These are phyloP conservation scores for Trachurus trachurus DNA, from an alignment of 2,797 vertebrate genomes.

Conservation along the genomic window DNA sequence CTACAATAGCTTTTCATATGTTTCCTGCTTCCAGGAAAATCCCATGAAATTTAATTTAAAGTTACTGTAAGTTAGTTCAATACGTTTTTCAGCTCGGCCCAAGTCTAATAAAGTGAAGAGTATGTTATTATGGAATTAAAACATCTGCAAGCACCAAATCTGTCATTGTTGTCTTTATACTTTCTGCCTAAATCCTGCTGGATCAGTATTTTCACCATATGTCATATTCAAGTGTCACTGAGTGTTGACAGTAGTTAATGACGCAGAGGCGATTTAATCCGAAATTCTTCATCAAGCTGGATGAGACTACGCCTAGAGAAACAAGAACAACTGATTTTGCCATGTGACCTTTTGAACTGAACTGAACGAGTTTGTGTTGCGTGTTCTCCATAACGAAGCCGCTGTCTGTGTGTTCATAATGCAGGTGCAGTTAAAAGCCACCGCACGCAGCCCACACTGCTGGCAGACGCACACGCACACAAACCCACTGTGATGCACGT, in stretches of 20 bases:
- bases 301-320: not conserved
- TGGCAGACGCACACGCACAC: conserved; percentile 8
- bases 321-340: not conserved
- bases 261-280: not conserved
- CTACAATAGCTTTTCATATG: not conserved
- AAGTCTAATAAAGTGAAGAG: not conserved
- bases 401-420: conserved; percentile 15
- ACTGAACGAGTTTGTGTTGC: not conserved
- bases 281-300: not conserved
- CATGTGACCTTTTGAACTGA: conserved; percentile 8
- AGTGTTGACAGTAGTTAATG: not conserved
- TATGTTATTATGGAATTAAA: not conserved
- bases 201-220: not conserved
- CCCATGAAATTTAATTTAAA: not conserved
- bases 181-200: not conserved
- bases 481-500: conserved; percentile 36
- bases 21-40: not conserved
- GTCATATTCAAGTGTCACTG: not conserved
- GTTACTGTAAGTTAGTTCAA: too few relatives aligned
- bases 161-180: not conserved
- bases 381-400: not conserved
- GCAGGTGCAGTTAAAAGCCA: conserved; percentile 42
- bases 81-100: not conserved
- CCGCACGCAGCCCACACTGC: not conserved
- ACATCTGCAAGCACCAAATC: not conserved